Evolutionary conservation across 2,888 invertebrate species (phyloP), one percentile per base, ranked within the genome.

Genomic region (Metellina segmentata): DNA sequence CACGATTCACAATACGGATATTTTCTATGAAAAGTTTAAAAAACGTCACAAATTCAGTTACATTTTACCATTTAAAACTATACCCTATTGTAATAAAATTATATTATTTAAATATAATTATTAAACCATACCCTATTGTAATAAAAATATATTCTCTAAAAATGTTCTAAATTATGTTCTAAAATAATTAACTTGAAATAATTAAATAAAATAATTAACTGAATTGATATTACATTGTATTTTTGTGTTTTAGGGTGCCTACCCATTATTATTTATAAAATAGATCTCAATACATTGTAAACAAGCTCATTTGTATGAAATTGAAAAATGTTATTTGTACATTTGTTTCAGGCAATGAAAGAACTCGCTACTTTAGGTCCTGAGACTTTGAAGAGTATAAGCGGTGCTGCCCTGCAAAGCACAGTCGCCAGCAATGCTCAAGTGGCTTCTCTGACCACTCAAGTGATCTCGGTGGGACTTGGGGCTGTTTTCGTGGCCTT

Each of bases 401-500:
- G 89, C 34, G 85, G 86, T 13, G 92, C 89, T 20, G 92, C 89
- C 6, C 34, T 92, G 9, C 92, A 92, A 51, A 92, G 85, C 20
- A 81, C 89, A n/a, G 92, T 89, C 6, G 92, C 89, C 49, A 92
- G 48, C 48, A 82, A 78, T 19, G 89, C 89, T 5, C 92, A 92
- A 49, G 69, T 85, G 19, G 92, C 92, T 6, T 92, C 89, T 11
- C 70, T 89, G 7, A 77, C 83, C 7, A 85, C 85, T 9, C 92
- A 92, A 19, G 48, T 92, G 19, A 72, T 92, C 11, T 85, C 92
- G 8, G 92, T 75, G 0, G 89, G 92, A 11, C 34, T 92, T 61
- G 92, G 92, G 16, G 92, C 92, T 1, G 81, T 92, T 11, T 92
- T 92, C 61, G 89, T 92, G 51, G 92, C 92, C 6, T 49, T 92